phyloP scores from a whole-genome alignment of 2,888 invertebrate genomes.

The Phoenoteleia sp. region DNA sequence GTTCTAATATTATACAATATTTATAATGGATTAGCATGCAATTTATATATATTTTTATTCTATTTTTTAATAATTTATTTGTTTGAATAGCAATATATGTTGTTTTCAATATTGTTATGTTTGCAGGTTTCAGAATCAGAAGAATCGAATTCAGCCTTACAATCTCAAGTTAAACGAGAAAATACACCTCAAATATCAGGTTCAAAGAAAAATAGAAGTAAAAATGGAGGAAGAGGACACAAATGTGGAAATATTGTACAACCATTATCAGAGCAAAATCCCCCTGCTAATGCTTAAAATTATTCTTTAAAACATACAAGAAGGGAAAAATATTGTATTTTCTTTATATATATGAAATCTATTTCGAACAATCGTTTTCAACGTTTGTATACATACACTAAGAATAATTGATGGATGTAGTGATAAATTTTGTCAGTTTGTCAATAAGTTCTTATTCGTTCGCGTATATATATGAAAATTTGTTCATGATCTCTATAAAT shows the following conservation, averaged over 20 bases:
- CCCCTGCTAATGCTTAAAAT: slow-evolving; percentile 77
- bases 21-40: no score
- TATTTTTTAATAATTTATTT: background rate
- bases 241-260: slow-evolving; percentile 82
- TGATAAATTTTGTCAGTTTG: no score
- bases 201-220: slow-evolving; percentile 87
- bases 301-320: slow-evolving; percentile 1
- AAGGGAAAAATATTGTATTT: no score
- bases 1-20: no score
- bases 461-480: no score
- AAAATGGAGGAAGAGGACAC: slow-evolving; percentile 86
- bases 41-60: slow-evolving; percentile 1
- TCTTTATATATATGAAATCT: no score
- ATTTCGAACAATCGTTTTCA: no score
- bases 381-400: no score
- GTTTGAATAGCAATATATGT: background rate
- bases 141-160: slow-evolving; percentile 88
- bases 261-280: slow-evolving; percentile 86
- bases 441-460: no score
- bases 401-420: no score
- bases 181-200: slow-evolving; percentile 85
- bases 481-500: no score
- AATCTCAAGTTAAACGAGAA: slow-evolving; percentile 89
- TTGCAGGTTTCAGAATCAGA: slow-evolving; percentile 79
- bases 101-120: no score